Evolutionary conservation across 2,888 invertebrate genomes (phyloP).

Genomic region (Hyposoter dolosus): DNA sequence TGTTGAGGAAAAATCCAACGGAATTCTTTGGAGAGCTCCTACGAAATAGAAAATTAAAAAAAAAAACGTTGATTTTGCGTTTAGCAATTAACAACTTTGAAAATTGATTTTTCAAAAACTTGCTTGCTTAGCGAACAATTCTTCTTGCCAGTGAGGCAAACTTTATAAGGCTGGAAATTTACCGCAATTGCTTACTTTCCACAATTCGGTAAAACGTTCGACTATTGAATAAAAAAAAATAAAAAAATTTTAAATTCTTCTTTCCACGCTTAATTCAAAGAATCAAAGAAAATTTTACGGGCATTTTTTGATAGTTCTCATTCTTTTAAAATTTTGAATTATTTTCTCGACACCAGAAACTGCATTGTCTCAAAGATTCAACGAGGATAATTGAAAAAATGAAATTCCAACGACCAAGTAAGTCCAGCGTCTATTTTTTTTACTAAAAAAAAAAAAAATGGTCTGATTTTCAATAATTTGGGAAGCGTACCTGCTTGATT

Average conservation of each 20-base stretch:
- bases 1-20: conserved; percentile 10
- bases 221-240: neutral
- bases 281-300: neutral
- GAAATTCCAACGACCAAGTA: too few species aligned
- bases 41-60: neutral
- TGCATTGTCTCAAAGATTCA: too few species aligned
- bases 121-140: neutral
- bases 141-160: neutral
- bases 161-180: neutral
- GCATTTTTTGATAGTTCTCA: neutral
- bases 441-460: neutral
- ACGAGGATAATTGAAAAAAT: too few species aligned
- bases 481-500: conserved; percentile 7
- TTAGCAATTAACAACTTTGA: neutral
- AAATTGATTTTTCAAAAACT: neutral
- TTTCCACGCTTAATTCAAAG: neutral
- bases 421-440: neutral
- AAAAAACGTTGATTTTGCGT: neutral
- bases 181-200: neutral
- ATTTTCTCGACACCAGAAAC: too few species aligned
- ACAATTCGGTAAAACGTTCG: neutral
- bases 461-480: neutral
- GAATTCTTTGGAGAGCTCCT: neutral
- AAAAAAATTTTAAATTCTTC: neutral
- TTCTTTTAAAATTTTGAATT: neutral